Evolutionary conservation across 2,113 vertebrate species (phyloP).

Genomic region (Serinus canaria): DNA sequence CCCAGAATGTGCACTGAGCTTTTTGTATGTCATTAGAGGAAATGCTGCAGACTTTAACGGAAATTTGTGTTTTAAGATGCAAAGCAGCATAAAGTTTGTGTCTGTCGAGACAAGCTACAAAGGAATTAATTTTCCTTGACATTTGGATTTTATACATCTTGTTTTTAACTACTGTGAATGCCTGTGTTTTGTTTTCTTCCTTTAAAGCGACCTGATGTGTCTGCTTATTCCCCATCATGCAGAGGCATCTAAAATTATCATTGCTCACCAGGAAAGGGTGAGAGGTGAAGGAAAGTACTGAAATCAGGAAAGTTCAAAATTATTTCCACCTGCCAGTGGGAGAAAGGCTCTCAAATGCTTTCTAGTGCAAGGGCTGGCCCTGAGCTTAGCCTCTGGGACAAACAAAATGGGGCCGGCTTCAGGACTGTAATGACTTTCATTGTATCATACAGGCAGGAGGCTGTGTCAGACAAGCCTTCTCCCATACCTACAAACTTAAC

Average conservation of each 20-base stretch:
- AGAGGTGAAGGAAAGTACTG: background rate
- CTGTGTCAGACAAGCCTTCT: background rate
- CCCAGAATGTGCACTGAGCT: constrained; percentile 26
- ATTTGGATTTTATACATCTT: constrained; percentile 29
- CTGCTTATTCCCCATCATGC: background rate
- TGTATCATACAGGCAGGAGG: background rate
- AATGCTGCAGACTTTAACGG: constrained; percentile 44
- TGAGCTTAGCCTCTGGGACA: constrained; percentile 41
- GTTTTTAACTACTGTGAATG: background rate
- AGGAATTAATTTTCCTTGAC: constrained; percentile 62
- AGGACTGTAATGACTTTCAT: background rate
- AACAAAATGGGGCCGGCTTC: constrained; percentile 37
- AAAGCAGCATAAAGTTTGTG: constrained; percentile 15
- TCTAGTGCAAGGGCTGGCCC: constrained; percentile 7
- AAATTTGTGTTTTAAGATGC: constrained; percentile 41
- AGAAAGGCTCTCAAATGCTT: constrained; percentile 23
- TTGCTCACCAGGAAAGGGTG: background rate
- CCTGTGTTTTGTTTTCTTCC: background rate
- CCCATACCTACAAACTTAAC: constrained; percentile 41
- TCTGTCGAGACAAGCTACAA: constrained; percentile 3
- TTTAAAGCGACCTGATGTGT: background rate
- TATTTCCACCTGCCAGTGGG: constrained; percentile 5
- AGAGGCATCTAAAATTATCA: constrained; percentile 6
- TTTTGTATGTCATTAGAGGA: constrained; percentile 33
- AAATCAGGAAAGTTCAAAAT: constrained; percentile 4